Percentiles rank a stretch among this genome's conserved stretches.
phyloP scores from a whole-genome alignment of 2,797 vertebrate genomes.

The Cynodonichthys magdalenae region DNA sequence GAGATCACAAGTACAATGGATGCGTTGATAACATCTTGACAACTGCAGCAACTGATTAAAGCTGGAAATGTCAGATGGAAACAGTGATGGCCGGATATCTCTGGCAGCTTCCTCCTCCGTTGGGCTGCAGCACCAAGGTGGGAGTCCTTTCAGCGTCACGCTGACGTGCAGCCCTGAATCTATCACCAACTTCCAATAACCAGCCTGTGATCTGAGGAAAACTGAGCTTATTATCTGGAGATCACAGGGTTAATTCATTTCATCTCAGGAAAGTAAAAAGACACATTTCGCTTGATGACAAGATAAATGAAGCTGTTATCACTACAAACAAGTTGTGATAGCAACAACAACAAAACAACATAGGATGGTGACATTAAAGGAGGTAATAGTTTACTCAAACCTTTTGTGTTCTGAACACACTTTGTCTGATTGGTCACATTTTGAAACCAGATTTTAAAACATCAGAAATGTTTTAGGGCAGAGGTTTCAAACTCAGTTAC shows the following conservation, averaged over 20 bases:
- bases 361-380: not conserved
- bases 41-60: constrained; percentile 12
- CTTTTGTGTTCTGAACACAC: no score
- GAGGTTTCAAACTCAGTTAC: no score
- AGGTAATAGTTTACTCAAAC: not conserved
- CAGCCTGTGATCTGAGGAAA: constrained; percentile 1
- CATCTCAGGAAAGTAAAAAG: not conserved
- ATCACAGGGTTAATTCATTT: constrained; percentile 5
- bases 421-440: no score
- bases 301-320: constrained; percentile 1
- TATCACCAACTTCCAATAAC: not conserved
- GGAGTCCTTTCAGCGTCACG: constrained; percentile 5
- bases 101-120: constrained; percentile 1
- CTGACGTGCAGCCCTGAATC: not conserved
- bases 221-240: not conserved
- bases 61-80: constrained; percentile 20
- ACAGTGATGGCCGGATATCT: constrained; percentile 10
- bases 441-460: no score
- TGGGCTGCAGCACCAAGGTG: not conserved
- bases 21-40: constrained; percentile 3
- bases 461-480: no score
- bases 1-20: constrained; percentile 7
- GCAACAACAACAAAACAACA: not conserved
- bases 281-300: not conserved
- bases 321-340: not conserved